These are phyloP conservation scores for Platycheirus rosarum DNA, from an alignment of 2,888 invertebrate species.

Conservation along the genomic window DNA sequence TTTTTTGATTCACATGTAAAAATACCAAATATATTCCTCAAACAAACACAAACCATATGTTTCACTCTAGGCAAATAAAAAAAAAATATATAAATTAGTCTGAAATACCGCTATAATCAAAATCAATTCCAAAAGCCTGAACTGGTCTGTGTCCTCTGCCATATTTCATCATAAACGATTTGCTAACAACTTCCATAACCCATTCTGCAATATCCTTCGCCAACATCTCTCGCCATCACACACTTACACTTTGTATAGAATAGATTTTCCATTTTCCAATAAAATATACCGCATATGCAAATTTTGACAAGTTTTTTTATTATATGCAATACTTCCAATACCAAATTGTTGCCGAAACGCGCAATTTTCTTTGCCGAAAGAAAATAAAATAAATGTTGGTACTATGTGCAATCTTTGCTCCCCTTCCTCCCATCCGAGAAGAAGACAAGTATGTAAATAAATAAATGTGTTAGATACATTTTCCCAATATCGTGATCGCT, in stretches of 20 bases:
- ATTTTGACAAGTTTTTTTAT: conserved; percentile 57
- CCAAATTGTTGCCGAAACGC: conserved; percentile 51
- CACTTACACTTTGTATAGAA: conserved; percentile 9
- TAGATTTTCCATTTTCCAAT: conserved; percentile 50
- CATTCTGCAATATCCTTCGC: conserved; percentile 22
- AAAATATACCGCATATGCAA: conserved; percentile 62
- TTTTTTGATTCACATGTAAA: no score
- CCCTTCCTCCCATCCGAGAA: neutral
- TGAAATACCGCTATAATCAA: conserved; percentile 25
- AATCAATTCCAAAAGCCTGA: conserved; percentile 28
- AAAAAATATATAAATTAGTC: neutral
- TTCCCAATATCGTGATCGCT: conserved; percentile 61
- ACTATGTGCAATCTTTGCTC: no score
- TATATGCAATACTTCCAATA: conserved; percentile 38
- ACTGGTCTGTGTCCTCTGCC: conserved; percentile 28
- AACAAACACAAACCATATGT: conserved; percentile 16
- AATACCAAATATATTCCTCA: neutral
- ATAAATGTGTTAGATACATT: conserved; percentile 64
- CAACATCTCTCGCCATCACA: neutral
- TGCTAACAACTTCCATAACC: conserved; percentile 23
- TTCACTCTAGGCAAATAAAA: neutral
- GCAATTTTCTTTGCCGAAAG: conserved; percentile 33
- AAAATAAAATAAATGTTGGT: conserved; percentile 15
- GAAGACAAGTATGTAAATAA: conserved; percentile 50
- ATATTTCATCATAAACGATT: conserved; percentile 30